These are phyloP conservation scores for Scaptomyza reducta DNA, from an alignment of 2,888 invertebrate species.

Conservation along the genomic window DNA sequence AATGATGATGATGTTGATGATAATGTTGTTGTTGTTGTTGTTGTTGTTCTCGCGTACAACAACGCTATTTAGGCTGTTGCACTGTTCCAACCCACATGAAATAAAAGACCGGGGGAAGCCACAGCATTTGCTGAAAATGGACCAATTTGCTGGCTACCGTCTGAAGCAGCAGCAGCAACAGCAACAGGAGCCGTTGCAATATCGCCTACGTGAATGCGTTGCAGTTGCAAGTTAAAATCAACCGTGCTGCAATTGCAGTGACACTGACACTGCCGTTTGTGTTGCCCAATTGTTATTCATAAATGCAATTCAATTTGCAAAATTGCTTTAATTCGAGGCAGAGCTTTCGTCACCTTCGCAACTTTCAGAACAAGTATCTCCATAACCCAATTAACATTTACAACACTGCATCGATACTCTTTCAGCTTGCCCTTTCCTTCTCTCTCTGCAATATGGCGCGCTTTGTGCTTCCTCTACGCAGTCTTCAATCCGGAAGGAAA, in stretches of 20 bases:
- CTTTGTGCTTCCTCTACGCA: background rate
- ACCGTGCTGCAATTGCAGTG: conserved; percentile 33
- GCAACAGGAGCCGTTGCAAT: background rate
- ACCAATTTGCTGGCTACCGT: conserved; percentile 74
- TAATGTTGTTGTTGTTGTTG: conserved; percentile 26
- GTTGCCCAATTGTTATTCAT: conserved; percentile 76
- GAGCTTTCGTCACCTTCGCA: conserved; percentile 63
- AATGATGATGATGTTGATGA: conserved; percentile 41
- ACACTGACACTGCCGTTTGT: conserved; percentile 3
- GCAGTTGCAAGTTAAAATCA: conserved; percentile 7
- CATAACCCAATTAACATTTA: conserved; percentile 50
- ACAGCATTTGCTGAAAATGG: conserved; percentile 75
- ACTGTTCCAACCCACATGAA: conserved; percentile 42
- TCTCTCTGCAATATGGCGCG: conserved; percentile 6
- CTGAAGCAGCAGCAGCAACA: conserved; percentile 39
- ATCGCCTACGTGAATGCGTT: conserved; percentile 48
- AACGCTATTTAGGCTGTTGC: conserved; percentile 61
- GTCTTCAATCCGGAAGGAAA: conserved; percentile 22
- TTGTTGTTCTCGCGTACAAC: conserved; percentile 43
- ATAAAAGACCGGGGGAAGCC: conserved; percentile 51
- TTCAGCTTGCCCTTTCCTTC: background rate
- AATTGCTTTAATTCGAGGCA: conserved; percentile 68
- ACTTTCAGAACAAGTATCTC: conserved; percentile 10
- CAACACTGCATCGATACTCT: background rate
- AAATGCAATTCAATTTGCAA: conserved; percentile 78